Evolutionary conservation across 1,140 invertebrate species (phyloP).

Genomic region (Cyclina sinensis): DNA sequence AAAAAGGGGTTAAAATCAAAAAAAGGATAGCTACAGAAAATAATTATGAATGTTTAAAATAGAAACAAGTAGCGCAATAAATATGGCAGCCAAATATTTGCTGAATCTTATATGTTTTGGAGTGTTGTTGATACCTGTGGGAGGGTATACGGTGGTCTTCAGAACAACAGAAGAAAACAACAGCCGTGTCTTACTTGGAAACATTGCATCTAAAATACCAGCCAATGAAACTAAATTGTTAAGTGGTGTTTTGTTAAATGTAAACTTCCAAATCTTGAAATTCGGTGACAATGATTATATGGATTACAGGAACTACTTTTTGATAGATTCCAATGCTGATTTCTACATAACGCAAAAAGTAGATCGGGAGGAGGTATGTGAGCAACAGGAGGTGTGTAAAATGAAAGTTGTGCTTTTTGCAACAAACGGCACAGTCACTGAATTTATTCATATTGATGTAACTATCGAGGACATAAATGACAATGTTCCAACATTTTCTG

Average conservation of each 20-base stretch:
- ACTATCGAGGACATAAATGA: conserved; percentile 82
- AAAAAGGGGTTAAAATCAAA: not conserved
- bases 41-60: not conserved
- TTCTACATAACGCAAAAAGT: conserved; percentile 28
- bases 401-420: conserved; percentile 22
- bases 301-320: conserved; percentile 42
- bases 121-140: not conserved
- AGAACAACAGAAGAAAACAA: conserved; percentile 33
- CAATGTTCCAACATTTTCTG: conserved; percentile 80
- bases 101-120: not conserved
- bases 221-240: conserved; percentile 26
- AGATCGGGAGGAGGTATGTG: conserved; percentile 44
- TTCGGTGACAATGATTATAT: not conserved
- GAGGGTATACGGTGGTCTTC: not conserved
- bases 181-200: conserved; percentile 16
- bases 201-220: not conserved
- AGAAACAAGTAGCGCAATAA: not conserved
- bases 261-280: not conserved
- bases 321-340: not conserved
- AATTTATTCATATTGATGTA: conserved; percentile 66
- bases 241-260: not conserved
- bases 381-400: conserved; percentile 11
- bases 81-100: not conserved
- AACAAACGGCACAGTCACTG: conserved; percentile 9
- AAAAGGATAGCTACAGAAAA: not conserved